Conservation (phyloP, 2,888 invertebrate genomes). For the Stegana nigrithorax region DNA sequence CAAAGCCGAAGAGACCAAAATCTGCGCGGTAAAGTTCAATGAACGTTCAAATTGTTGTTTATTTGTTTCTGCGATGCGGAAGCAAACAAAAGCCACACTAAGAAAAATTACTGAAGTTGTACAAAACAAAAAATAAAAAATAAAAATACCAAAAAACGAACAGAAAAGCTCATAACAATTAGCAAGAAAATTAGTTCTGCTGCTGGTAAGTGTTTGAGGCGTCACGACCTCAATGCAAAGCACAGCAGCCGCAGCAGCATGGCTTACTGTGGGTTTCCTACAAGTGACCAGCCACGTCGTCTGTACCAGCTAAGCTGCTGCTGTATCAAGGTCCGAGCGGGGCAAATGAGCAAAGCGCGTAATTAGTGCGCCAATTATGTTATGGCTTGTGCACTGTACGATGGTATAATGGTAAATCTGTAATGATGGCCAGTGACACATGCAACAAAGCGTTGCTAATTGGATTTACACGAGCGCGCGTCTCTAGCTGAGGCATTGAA, state of each 20-base stretch:
- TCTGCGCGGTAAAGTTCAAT: not conserved
- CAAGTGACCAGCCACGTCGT: too few relatives aligned
- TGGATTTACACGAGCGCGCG: constrained; percentile 31
- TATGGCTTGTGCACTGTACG: too few relatives aligned
- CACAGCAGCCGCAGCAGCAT: too few relatives aligned
- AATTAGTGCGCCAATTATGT: too few relatives aligned
- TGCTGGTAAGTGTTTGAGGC: too few relatives aligned
- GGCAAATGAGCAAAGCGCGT: too few relatives aligned
- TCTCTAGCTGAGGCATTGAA: not conserved
- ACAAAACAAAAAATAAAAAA: not conserved
- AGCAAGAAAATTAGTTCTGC: not conserved
- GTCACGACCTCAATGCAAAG: too few relatives aligned
- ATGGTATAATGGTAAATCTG: too few relatives aligned
- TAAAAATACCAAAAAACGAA: not conserved
- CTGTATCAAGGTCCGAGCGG: too few relatives aligned
- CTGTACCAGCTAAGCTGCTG: too few relatives aligned
- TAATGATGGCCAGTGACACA: constrained; percentile 35
- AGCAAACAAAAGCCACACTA: not conserved
- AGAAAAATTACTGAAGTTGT: not conserved
- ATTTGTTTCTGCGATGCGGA: not conserved
- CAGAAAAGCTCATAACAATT: too few relatives aligned
- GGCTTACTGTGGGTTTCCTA: too few relatives aligned
- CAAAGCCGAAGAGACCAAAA: not conserved
- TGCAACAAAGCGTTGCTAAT: constrained; percentile 34
- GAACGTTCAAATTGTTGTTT: not conserved